Base-by-base conservation (phyloP, 2,113 vertebrate genomes). In the Triplophysa rosa region DNA sequence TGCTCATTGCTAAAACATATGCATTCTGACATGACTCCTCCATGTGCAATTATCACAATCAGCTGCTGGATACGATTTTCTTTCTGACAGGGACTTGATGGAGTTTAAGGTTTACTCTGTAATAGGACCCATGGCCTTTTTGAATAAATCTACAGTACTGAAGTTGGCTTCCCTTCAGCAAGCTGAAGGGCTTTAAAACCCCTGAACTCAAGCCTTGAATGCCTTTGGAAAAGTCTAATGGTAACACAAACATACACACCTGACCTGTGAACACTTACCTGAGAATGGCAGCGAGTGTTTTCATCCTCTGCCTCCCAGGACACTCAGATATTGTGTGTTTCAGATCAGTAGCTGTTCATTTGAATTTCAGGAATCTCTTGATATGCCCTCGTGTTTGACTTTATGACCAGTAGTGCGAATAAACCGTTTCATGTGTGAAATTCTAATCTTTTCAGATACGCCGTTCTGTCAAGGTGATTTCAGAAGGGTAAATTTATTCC, bases 361-460 rank as follows among this genome's bases (percentile, higher is more conserved):
- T 74, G 29, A 58, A 82, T 67, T 78, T 45, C 56, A 79, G 77
- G 45, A 11, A 54, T 74, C 56, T 47, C 64, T 66, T 61, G 72
- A 37, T 63, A 56, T 42, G 69, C 69, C 49, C 56, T 17, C 23
- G 1, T 37, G 49, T 66, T 70, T 49, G 72, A 83, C 66, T 59
- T 79, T 8, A 68, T 13, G n/a, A 77, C 67, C 68, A 82, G 13
- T 67, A 68, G 67, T 54, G 74, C 61, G 74, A 33, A 77, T 52
- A 65, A 65, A 77, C 17, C 74, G 37, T 65, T 75, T 45, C 62
- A 77, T 64, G 61, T 77, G 74, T 77, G 74, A 77, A 77, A 77
- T 77, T 49, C 21, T 26, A 77, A 65, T 65, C 62, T 77, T 65
- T 77, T 77, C 47, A 77, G 62, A 54, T 77, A 49, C 65, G 74